A percentile compares a stretch with the other conserved stretches of the same genome.
Conservation (phyloP, 1,140 invertebrate species). For the Orius laevigatus region DNA sequence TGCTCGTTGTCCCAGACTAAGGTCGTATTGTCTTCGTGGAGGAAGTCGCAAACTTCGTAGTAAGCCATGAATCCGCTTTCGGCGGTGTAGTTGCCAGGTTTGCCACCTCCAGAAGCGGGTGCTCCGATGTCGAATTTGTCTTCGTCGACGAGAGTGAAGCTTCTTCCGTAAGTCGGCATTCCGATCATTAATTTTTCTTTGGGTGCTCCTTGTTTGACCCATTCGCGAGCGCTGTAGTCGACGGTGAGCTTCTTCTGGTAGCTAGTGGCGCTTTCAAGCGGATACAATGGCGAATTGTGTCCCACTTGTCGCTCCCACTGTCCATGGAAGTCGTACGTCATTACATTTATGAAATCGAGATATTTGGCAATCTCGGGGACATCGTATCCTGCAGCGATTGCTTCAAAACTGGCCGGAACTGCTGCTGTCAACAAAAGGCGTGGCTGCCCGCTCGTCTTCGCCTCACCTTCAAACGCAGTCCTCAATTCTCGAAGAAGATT, state of each 20-base stretch:
- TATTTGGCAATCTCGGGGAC: slow-evolving; percentile 88
- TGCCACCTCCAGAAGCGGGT: slow-evolving; percentile 70
- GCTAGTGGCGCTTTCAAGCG: slow-evolving; percentile 71
- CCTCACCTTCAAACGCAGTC: slow-evolving; percentile 78
- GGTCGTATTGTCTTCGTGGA: slow-evolving; percentile 79
- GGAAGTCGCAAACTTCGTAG: slow-evolving; percentile 85
- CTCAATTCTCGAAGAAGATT: slow-evolving; percentile 68
- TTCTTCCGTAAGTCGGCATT: slow-evolving; percentile 86
- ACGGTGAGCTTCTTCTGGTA: slow-evolving; percentile 84
- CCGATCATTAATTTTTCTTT: slow-evolving; percentile 91
- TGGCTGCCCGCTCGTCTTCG: slow-evolving; percentile 51
- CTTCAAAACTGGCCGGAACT: slow-evolving; percentile 82
- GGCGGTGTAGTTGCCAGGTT: slow-evolving; percentile 65
- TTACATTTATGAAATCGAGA: slow-evolving; percentile 83
- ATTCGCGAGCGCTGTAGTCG: slow-evolving; percentile 82
- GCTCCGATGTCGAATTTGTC: slow-evolving; percentile 85
- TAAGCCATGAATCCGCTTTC: slow-evolving; percentile 85
- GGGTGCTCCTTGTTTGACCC: slow-evolving; percentile 86
- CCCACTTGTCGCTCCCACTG: slow-evolving; percentile 85
- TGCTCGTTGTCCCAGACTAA: slow-evolving; percentile 93
- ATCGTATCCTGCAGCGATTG: slow-evolving; percentile 81
- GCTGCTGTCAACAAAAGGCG: slow-evolving; percentile 74
- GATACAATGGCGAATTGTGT: slow-evolving; percentile 79
- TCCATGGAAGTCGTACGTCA: slow-evolving; percentile 91
- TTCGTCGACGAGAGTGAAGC: slow-evolving; percentile 80